These are phyloP conservation scores for Artemia franciscana DNA, from an alignment of 1,140 invertebrate genomes.

Conservation along the genomic window DNA sequence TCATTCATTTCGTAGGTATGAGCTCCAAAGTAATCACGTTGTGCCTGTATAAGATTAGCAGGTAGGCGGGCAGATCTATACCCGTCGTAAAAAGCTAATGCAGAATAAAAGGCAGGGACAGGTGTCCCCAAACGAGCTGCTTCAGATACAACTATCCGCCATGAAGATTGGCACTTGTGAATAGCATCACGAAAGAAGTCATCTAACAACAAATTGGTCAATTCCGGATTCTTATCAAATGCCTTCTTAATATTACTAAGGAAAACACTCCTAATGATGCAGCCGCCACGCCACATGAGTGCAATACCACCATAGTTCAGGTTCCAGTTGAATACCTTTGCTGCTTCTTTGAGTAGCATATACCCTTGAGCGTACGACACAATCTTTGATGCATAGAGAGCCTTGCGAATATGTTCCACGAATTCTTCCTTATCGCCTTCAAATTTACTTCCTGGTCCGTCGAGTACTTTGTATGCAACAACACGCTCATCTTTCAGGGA, in stretches of 20 bases:
- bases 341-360: slow-evolving; percentile 88
- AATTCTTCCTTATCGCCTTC: slow-evolving; percentile 54
- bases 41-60: slow-evolving; percentile 84
- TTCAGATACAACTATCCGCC: slow-evolving; percentile 33
- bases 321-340: slow-evolving; percentile 72
- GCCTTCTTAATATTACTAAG: slow-evolving; percentile 90
- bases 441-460: slow-evolving; percentile 34
- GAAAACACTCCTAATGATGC: slow-evolving; percentile 91
- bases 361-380: slow-evolving; percentile 98
- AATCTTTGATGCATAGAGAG: slow-evolving; percentile 92
- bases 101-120: slow-evolving; percentile 70
- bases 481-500: slow-evolving; percentile 61
- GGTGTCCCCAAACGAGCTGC: slow-evolving; percentile 50
- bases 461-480: slow-evolving; percentile 48
- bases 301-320: slow-evolving; percentile 95
- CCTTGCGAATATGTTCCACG: slow-evolving; percentile 44
- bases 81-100: slow-evolving; percentile 91
- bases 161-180: slow-evolving; percentile 42
- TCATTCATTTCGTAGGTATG: slow-evolving; percentile 85
- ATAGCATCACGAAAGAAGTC: slow-evolving; percentile 80
- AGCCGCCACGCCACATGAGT: slow-evolving; percentile 98
- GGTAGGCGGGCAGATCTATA: slow-evolving; percentile 57
- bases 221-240: slow-evolving; percentile 70
- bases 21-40: slow-evolving; percentile 95
- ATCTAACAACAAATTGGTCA: slow-evolving; percentile 78